A percentile compares a stretch with the other conserved stretches of the same genome.
These are phyloP conservation scores for Silurus aristotelis DNA, from an alignment of 2,797 vertebrate genomes.

Conservation along the genomic window DNA sequence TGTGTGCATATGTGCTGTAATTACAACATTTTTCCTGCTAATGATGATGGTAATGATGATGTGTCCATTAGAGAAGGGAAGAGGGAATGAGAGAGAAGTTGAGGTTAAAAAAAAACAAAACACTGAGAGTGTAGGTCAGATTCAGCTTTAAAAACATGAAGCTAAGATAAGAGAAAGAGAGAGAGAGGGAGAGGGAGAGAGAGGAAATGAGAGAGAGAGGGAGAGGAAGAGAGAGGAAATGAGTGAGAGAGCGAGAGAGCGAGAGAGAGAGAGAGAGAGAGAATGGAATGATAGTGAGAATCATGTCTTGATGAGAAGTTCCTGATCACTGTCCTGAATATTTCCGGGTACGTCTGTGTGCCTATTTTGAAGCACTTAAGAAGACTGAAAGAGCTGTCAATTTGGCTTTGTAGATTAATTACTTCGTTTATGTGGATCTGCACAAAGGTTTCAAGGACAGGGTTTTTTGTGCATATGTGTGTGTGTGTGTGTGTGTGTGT, in stretches of 20 bases:
- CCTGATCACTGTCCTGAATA: background rate
- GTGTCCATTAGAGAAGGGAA: background rate
- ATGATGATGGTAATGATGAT: constrained; percentile 27
- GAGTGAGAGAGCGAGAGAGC: background rate
- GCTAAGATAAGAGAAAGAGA: background rate
- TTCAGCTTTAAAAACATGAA: background rate
- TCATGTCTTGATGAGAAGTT: background rate
- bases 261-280: background rate
- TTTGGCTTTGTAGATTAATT: constrained; percentile 47
- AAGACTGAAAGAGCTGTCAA: constrained; percentile 36
- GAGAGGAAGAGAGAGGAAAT: background rate
- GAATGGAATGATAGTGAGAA: background rate
- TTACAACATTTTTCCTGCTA: constrained; percentile 20
- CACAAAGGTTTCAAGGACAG: constrained; percentile 33
- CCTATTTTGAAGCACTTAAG: constrained; percentile 13
- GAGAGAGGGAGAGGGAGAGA: background rate
- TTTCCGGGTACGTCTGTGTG: constrained; percentile 6
- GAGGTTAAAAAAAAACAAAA: background rate
- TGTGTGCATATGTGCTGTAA: constrained; percentile 13
- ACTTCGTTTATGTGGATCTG: constrained; percentile 51
- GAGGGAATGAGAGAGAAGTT: constrained; percentile 1
- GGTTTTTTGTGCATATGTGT: background rate
- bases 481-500: constrained; percentile 16
- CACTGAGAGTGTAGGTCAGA: background rate
- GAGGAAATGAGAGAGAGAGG: background rate